These are phyloP conservation scores for Triplophysa dalaica DNA, from an alignment of 2,113 vertebrate species.

Conservation along the genomic window DNA sequence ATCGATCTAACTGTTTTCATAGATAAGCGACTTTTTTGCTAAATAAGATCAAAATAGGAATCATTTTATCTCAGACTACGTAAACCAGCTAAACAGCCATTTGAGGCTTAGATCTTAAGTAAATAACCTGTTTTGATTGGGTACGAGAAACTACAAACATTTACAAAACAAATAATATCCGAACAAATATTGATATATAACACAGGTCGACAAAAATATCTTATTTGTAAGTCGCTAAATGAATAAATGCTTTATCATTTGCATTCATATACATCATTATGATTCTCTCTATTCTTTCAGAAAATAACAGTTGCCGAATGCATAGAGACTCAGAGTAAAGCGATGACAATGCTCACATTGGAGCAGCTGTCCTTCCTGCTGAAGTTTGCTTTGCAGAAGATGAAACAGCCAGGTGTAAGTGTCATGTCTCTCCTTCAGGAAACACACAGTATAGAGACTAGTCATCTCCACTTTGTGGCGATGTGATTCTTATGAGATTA, in stretches of 20 bases:
- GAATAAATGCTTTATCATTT: neutral
- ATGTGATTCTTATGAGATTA: neutral
- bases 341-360: conserved; percentile 97
- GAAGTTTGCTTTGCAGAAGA: conserved; percentile 99
- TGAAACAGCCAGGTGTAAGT: conserved; percentile 99
- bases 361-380: conserved; percentile 97
- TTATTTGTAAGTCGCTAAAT: no score
- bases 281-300: conserved; percentile 70
- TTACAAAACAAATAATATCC: no score
- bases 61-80: no score
- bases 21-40: no score
- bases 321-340: conserved; percentile 99
- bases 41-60: no score
- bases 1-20: no score
- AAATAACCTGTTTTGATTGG: no score
- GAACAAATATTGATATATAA: no score
- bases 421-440: conserved; percentile 33
- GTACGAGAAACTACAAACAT: no score
- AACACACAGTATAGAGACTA: neutral
- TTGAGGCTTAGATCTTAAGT: no score
- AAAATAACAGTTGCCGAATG: conserved; percentile 99
- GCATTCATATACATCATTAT: neutral
- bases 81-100: no score
- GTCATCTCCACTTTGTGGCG: neutral
- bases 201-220: no score